These are phyloP conservation scores for Horisme vitalbata DNA, from an alignment of 2,888 invertebrate genomes.

Conservation along the genomic window DNA sequence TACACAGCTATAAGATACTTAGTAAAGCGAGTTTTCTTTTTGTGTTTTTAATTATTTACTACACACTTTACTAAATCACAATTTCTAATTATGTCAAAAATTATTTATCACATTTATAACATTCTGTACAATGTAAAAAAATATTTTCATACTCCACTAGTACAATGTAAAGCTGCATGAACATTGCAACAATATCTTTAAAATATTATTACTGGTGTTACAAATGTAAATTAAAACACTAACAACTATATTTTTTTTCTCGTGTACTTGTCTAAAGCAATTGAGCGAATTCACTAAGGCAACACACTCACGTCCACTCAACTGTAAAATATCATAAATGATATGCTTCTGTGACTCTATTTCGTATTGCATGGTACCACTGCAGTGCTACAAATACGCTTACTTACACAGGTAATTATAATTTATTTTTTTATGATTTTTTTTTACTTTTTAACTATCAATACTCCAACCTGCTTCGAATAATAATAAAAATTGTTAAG, in stretches of 20 bases:
- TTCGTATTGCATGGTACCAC: slow-evolving; percentile 45
- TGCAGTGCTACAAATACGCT: slow-evolving; percentile 50
- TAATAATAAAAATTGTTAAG: slow-evolving; percentile 70
- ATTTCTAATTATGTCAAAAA: slow-evolving; percentile 79
- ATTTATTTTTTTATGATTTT: slow-evolving; percentile 55
- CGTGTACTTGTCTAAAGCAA: slow-evolving; percentile 40
- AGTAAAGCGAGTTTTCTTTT: slow-evolving; percentile 74
- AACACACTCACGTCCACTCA: slow-evolving; percentile 28
- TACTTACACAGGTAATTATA: slow-evolving; percentile 57
- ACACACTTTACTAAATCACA: slow-evolving; percentile 81
- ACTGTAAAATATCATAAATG: slow-evolving; percentile 39
- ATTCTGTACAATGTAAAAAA: slow-evolving; percentile 82
- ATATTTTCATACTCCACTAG: slow-evolving; percentile 75
- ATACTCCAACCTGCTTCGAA: slow-evolving; percentile 61
- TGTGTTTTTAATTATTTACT: slow-evolving; percentile 59
- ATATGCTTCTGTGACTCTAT: slow-evolving; percentile 49
- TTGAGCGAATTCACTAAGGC: slow-evolving; percentile 29
- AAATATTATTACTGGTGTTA: slow-evolving; percentile 42
- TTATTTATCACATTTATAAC: slow-evolving; percentile 80
- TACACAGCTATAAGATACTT: slow-evolving; percentile 68
- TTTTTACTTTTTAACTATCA: slow-evolving; percentile 60
- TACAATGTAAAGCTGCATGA: slow-evolving; percentile 71
- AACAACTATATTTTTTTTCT: slow-evolving; percentile 33
- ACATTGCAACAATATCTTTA: slow-evolving; percentile 48
- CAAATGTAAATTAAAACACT: slow-evolving; percentile 43